phyloP scores from a whole-genome alignment of 2,888 invertebrate species.

The Antheraea yamamai region DNA sequence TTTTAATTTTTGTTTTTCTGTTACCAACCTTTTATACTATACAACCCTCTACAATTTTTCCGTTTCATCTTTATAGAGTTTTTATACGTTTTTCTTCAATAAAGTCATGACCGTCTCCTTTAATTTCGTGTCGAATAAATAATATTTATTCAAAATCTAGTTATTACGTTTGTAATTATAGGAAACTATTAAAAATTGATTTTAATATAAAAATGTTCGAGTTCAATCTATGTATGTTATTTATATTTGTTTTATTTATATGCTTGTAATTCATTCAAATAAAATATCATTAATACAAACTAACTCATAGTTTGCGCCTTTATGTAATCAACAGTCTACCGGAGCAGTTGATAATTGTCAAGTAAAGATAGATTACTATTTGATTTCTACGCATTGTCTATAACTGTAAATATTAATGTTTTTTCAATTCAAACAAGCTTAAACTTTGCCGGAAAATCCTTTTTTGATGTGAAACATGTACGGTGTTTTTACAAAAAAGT shows the following conservation, averaged over 20 bases:
- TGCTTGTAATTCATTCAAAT: no score
- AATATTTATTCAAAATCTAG: not conserved
- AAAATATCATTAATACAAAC: no score
- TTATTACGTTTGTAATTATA: not conserved
- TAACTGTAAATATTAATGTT: no score
- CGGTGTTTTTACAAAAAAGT: no score
- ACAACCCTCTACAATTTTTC: constrained; percentile 56
- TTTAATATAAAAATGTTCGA: not conserved
- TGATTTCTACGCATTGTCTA: no score
- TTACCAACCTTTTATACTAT: constrained; percentile 63
- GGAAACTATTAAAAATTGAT: not conserved
- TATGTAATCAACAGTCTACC: not conserved
- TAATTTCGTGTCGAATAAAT: not conserved
- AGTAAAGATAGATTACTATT: not conserved
- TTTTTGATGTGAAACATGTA: no score
- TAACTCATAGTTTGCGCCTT: not conserved
- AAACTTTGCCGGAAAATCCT: no score
- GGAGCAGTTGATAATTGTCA: not conserved
- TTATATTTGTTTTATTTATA: no score
- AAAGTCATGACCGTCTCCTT: not conserved
- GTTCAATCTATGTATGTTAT: not conserved
- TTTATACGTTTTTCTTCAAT: not conserved
- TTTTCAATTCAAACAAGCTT: no score
- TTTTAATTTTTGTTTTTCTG: constrained; percentile 72
- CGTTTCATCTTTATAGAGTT: constrained; percentile 24